Base-by-base conservation (phyloP, 2,797 vertebrate species). In the Acanthis flammea region DNA sequence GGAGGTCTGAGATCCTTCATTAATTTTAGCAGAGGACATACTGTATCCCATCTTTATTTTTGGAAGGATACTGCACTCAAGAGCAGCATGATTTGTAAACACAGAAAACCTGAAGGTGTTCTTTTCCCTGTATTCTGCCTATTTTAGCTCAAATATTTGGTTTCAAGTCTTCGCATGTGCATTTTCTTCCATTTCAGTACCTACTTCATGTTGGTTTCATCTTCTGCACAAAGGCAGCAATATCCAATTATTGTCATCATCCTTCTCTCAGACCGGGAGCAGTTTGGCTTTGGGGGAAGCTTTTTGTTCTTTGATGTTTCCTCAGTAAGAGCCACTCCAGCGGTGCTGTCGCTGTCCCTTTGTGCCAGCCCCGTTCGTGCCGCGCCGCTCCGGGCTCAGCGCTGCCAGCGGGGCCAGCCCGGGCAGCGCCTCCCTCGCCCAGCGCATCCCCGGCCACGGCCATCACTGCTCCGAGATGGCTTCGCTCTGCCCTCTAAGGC, bases 181-280 rank as follows among this genome's bases (percentile, higher is more conserved):
- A 61, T 67, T 93, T 92, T 75, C 51, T 95, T 94, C 93, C 86
- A 86, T 82, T 65, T 93, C 81, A 91, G 39, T 27, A 66, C 44
- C 73, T 37, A 12, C 42, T 92, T 87, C 79, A 41, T 63, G 89
- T 12, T 27, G n/a, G 24, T 90, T 95, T 88, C 31, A 25, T 88
- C 66, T 66, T 55, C 35, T n/a, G 19, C 12, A 54, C 35, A 89
- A 57, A 81, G 61, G 62, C 70, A 60, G 73, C 53, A 80, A 62
- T 8, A 35, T 28, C 18, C 67, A 66, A 74, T 63, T 76, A 77
- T 72, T 95, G 79, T 12, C 66, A 75, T n/a, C 68, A 33, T 71
- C 68, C 35, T 81, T 88, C 25, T 37, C 67, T 86, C 55, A 11
- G 71, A 61, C 33, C 10, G 42, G 80, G 50, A 88, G 33, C 30